Evolutionary conservation across 2,113 vertebrate genomes (phyloP).

Genomic region (Hemichromis elongatus): DNA sequence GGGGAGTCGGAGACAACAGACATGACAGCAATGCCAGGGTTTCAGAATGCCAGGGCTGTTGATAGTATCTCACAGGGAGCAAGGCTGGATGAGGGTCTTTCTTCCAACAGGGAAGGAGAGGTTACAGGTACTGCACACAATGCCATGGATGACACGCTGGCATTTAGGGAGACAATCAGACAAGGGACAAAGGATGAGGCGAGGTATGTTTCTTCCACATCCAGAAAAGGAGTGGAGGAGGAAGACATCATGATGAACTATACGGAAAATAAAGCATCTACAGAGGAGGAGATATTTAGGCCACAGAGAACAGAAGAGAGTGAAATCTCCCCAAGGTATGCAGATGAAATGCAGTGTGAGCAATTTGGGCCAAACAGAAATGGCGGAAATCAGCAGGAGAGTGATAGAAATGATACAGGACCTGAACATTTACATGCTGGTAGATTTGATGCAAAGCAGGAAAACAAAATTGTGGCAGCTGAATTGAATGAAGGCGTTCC

Average conservation of each 20-base stretch:
- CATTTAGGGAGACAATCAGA: constrained; percentile 64
- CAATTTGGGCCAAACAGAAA: constrained; percentile 19
- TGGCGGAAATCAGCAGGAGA: background rate
- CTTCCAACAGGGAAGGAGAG: constrained; percentile 38
- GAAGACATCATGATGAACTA: constrained; percentile 6
- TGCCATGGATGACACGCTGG: constrained; percentile 48
- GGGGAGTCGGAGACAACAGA: constrained; percentile 50
- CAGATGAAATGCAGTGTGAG: constrained; percentile 26
- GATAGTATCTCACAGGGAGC: constrained; percentile 62
- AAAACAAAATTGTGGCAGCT: background rate
- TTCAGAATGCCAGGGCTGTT: constrained; percentile 44
- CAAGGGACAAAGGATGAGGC: constrained; percentile 26
- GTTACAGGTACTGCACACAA: constrained; percentile 42
- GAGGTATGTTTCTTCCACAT: constrained; percentile 33
- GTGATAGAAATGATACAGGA: constrained; percentile 13
- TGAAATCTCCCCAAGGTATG: constrained; percentile 15
- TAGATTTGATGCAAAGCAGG: background rate
- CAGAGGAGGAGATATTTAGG: constrained; percentile 38
- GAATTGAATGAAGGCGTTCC: background rate
- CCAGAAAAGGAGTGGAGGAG: constrained; percentile 35
- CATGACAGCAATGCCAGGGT: constrained; percentile 41
- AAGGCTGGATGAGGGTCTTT: constrained; percentile 34
- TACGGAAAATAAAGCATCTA: constrained; percentile 12
- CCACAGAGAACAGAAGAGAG: constrained; percentile 23
- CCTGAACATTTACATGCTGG: background rate